These are phyloP conservation scores for Xenopus laevis DNA, from an alignment of 2,113 vertebrate genomes.

Conservation along the genomic window DNA sequence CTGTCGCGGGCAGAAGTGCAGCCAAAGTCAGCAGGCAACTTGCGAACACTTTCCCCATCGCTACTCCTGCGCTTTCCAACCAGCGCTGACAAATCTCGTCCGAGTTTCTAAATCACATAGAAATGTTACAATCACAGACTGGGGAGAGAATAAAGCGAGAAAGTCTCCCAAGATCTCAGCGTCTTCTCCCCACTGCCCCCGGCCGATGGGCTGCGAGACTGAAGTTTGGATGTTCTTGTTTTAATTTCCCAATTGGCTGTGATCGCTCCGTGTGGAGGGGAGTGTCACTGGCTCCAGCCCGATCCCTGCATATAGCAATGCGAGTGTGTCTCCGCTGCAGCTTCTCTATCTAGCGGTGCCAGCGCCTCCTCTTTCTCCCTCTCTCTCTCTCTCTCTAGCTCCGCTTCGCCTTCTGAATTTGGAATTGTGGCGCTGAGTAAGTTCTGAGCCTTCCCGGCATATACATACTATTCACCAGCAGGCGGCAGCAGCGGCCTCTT, in stretches of 20 bases:
- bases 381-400: background rate
- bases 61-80: background rate
- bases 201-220: background rate
- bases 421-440: constrained; percentile 13
- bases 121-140: background rate
- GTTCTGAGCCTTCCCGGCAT: background rate
- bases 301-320: constrained; percentile 1
- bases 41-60: constrained; percentile 65
- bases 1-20: constrained; percentile 64
- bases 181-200: constrained; percentile 42
- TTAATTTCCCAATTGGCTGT: constrained; percentile 8
- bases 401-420: background rate
- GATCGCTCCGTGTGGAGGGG: constrained; percentile 16
- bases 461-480: background rate
- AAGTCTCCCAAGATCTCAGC: constrained; percentile 31
- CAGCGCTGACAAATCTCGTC: background rate
- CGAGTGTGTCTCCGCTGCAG: constrained; percentile 8
- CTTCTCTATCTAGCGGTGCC: constrained; percentile 9
- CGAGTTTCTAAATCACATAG: background rate
- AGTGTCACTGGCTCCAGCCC: constrained; percentile 16
- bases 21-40: constrained; percentile 72
- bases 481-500: background rate
- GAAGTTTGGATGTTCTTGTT: constrained; percentile 20
- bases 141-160: background rate
- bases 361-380: constrained; percentile 24